A percentile compares a stretch with the other conserved stretches of the same genome.
These are phyloP conservation scores for Apamea crenata DNA, from an alignment of 2,888 invertebrate species.

Conservation along the genomic window DNA sequence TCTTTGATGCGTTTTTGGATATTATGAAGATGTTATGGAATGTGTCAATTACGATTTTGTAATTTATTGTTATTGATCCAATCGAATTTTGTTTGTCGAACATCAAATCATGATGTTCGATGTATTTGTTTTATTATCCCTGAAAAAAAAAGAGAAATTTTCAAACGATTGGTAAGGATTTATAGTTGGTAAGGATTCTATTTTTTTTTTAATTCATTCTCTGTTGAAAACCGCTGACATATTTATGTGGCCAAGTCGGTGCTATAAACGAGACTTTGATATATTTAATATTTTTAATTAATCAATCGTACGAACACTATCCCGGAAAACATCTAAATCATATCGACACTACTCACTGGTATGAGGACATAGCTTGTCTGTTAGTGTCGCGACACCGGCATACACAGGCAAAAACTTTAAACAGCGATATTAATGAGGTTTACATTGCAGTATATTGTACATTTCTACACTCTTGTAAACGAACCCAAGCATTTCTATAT, in stretches of 20 bases:
- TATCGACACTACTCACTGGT: constrained; percentile 36
- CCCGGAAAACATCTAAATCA: constrained; percentile 24
- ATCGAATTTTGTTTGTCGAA: background rate
- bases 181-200: background rate
- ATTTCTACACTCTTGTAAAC: constrained; percentile 26
- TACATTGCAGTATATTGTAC: constrained; percentile 28
- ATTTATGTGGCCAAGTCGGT: background rate
- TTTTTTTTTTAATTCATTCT: background rate
- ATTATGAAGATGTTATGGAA: background rate
- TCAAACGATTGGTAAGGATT: background rate
- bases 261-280: background rate
- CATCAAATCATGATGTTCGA: background rate
- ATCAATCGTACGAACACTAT: background rate
- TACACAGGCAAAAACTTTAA: constrained; percentile 53
- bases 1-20: constrained; percentile 1
- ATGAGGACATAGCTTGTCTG: constrained; percentile 63
- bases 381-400: constrained; percentile 41
- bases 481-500: constrained; percentile 5
- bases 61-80: background rate
- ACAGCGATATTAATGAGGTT: constrained; percentile 53
- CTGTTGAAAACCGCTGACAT: background rate
- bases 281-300: background rate
- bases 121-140: too few species aligned
- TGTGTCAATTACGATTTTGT: constrained; percentile 10
- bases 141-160: background rate